phyloP scores from a whole-genome alignment of 2,888 invertebrate species.

The Hypomecis punctinalis region DNA sequence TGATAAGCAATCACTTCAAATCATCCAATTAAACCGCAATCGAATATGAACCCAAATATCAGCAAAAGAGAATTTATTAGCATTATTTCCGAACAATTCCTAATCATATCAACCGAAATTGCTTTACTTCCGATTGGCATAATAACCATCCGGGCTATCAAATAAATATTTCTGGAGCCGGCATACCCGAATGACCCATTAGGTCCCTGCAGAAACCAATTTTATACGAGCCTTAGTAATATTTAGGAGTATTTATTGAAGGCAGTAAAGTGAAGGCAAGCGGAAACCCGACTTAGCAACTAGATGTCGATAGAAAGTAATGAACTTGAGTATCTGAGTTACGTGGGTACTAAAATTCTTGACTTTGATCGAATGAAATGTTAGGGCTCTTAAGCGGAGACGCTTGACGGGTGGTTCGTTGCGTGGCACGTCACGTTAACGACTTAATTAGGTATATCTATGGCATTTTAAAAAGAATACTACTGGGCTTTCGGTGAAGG shows the following conservation, averaged over 20 bases:
- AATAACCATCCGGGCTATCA: conserved; percentile 33
- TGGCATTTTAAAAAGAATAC: too few relatives aligned
- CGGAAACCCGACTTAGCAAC: conserved; percentile 32
- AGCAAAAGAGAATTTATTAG: conserved; percentile 15
- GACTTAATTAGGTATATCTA: too few relatives aligned
- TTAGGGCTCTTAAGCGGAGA: too few relatives aligned
- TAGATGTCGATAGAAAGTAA: conserved; percentile 44
- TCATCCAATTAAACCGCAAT: neutral
- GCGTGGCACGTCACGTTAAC: too few relatives aligned
- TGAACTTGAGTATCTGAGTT: conserved; percentile 49
- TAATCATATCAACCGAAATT: conserved; percentile 31
- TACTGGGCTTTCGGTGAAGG: too few relatives aligned
- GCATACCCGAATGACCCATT: conserved; percentile 42
- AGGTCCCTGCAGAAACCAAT: conserved; percentile 40
- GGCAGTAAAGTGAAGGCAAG: conserved; percentile 42
- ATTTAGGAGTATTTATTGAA: conserved; percentile 43
- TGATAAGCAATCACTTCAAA: too few relatives aligned
- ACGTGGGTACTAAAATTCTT: conserved; percentile 36
- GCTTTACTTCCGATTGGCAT: conserved; percentile 29
- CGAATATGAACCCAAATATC: neutral
- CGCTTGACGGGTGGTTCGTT: too few relatives aligned
- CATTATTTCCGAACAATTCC: conserved; percentile 29
- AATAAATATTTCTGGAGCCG: conserved; percentile 37
- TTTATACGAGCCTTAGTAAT: conserved; percentile 41
- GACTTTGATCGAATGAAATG: conserved; percentile 44